Conservation (phyloP, 1,140 invertebrate genomes). For the Delia radicum region DNA sequence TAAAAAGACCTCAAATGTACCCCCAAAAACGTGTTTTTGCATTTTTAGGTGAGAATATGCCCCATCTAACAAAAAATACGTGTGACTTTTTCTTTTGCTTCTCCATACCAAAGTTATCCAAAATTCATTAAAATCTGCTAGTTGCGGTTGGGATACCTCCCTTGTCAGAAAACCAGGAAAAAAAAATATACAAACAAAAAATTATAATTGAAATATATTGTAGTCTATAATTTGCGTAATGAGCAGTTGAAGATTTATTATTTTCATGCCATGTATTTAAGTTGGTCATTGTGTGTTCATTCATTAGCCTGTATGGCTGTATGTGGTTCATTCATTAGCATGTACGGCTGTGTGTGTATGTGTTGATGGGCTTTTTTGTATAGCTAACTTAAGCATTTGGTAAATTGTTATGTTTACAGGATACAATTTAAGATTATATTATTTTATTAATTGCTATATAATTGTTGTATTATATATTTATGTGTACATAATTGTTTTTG, state of each 20-base stretch:
- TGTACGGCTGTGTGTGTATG: neutral
- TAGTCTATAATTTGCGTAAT: conserved; percentile 55
- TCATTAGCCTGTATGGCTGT: too few relatives aligned
- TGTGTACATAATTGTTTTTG: neutral
- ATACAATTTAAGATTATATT: neutral
- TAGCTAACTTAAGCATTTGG: neutral
- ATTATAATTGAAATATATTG: conserved; percentile 40
- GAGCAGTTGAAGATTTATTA: conserved; percentile 55
- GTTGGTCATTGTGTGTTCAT: neutral
- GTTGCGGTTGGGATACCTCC: too few relatives aligned
- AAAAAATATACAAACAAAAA: too few relatives aligned
- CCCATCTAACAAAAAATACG: too few relatives aligned
- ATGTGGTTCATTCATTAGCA: too few relatives aligned
- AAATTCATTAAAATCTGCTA: too few relatives aligned
- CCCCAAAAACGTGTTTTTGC: too few relatives aligned
- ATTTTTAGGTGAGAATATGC: too few relatives aligned
- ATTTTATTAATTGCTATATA: neutral
- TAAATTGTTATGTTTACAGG: neutral
- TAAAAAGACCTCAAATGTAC: too few relatives aligned
- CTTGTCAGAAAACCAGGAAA: too few relatives aligned
- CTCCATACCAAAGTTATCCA: too few relatives aligned
- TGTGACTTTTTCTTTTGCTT: too few relatives aligned
- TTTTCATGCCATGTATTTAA: conserved; percentile 25
- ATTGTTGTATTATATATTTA: neutral
- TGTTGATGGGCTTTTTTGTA: neutral